Evolutionary conservation across 1,140 invertebrate genomes (phyloP).

Genomic region (Mactra quadrangularis): DNA sequence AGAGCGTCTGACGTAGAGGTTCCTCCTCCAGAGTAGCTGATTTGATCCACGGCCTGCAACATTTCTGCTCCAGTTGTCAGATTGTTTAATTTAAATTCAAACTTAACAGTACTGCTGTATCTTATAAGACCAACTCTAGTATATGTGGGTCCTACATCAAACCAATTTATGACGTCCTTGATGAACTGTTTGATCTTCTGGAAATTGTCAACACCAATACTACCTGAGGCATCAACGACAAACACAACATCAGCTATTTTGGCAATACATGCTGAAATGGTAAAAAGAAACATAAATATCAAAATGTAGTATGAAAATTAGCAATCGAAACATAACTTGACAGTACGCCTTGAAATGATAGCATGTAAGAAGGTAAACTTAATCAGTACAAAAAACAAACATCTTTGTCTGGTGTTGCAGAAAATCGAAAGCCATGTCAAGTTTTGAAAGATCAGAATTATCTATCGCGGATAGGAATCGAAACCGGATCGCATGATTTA

Average conservation of each 20-base stretch:
- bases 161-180: slow-evolving; percentile 59
- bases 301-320: too few species aligned
- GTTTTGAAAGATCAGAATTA: too few species aligned
- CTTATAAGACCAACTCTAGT: slow-evolving; percentile 45
- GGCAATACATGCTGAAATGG: slow-evolving; percentile 35
- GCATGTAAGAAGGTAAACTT: too few species aligned
- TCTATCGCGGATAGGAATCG: too few species aligned
- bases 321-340: too few species aligned
- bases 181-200: slow-evolving; percentile 64
- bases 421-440: too few species aligned
- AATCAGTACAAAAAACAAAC: too few species aligned
- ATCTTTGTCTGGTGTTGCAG: too few species aligned
- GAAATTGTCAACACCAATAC: slow-evolving; percentile 69
- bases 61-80: slow-evolving; percentile 53
- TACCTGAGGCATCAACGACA: slow-evolving; percentile 67
- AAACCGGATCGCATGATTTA: too few species aligned
- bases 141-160: slow-evolving; percentile 51
- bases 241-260: slow-evolving; percentile 72
- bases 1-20: slow-evolving; percentile 64
- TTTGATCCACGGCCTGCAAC: slow-evolving; percentile 58
- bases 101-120: slow-evolving; percentile 46
- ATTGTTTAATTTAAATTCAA: slow-evolving; percentile 68
- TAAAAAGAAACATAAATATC: too few species aligned
- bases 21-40: slow-evolving; percentile 66
- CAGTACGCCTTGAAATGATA: too few species aligned